Evolutionary conservation across 2,888 invertebrate genomes (phyloP), one percentile per base, ranked within the genome.

Genomic region (Lepetodrilus schrolli): DNA sequence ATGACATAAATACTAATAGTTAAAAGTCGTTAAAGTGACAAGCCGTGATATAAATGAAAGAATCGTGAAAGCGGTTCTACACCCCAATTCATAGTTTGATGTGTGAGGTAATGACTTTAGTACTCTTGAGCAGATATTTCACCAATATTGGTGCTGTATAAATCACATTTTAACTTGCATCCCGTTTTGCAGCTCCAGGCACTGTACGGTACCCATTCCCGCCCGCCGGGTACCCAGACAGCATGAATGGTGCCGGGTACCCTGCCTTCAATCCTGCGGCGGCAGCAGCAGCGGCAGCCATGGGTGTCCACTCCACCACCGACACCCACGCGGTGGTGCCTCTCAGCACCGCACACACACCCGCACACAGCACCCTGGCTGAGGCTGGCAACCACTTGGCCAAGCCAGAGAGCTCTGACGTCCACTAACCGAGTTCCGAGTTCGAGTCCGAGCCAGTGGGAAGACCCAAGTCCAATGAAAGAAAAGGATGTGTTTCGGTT

Each of bases 231-330:
- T 86, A 83, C 77, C 83, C 85, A 49, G 85, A 87, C 71, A 83
- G 82, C 48, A 84, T 87, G 83, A 88, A 87, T 74, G 87, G 87
- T 72, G 82, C 84, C 30, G 84, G 84, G 20, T 86, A 83, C 51
- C 80, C 83, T 70, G 83, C 83, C 70, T 84, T 83, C 78, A 84
- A 84, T 70, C 82, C 84, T 34, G 83, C 83, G 20, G 82, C 84
- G n/a, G 84, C 86, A 21, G 84, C 84, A 8, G 84, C 85, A 7
- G n/a, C n/a, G n/a, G 86, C 84, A 17, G 83, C 82, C 48, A 75
- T 85, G 72, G 84, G 85, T 20, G 86, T 88, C 8, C 87, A 87
- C 77, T 87, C 87, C 8, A 87, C 88, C 70, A 86, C 88, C 37
- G 87, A 87, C 70, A 80, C 83, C 48, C 87, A 86, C 72, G 86